Conservation (phyloP, 2,888 invertebrate genomes). For the Ormyrus thymus region DNA sequence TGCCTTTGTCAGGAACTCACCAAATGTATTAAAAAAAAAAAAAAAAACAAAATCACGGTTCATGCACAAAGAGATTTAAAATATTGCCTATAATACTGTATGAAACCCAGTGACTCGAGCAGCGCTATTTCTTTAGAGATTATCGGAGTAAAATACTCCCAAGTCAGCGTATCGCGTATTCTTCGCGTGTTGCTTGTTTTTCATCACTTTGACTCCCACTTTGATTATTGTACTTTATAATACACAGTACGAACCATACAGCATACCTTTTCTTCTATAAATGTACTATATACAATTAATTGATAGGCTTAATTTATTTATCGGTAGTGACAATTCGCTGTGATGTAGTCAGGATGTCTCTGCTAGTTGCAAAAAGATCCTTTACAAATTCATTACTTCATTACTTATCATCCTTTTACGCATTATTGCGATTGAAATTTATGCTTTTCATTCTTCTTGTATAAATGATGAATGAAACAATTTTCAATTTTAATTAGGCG, state of each 20-base stretch:
- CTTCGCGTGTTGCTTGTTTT: conserved; percentile 13
- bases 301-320: conserved; percentile 43
- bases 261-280: conserved; percentile 43
- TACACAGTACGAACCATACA: conserved; percentile 51
- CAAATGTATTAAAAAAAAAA: conserved; percentile 36
- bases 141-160: conserved; percentile 14
- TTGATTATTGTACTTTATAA: conserved; percentile 55
- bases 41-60: conserved; percentile 34
- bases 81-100: conserved; percentile 55
- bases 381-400: conserved; percentile 28
- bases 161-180: conserved; percentile 18
- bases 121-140: conserved; percentile 25
- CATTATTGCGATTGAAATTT: conserved; percentile 20
- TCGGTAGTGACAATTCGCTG: conserved; percentile 53
- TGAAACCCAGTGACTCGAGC: conserved; percentile 44
- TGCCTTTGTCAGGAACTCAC: conserved; percentile 34
- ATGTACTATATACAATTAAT: conserved; percentile 51
- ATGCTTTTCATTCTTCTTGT: conserved; percentile 37
- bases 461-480: conserved; percentile 65
- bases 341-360: conserved; percentile 26
- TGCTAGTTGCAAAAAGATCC: conserved; percentile 21
- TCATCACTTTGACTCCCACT: conserved; percentile 43
- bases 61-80: conserved; percentile 36
- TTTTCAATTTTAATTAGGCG: conserved; percentile 61
- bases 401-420: conserved; percentile 27